Percentiles rank a stretch among this genome's conserved stretches.
Evolutionary conservation across 1,140 invertebrate species (phyloP).

Genomic region (Homarus americanus): DNA sequence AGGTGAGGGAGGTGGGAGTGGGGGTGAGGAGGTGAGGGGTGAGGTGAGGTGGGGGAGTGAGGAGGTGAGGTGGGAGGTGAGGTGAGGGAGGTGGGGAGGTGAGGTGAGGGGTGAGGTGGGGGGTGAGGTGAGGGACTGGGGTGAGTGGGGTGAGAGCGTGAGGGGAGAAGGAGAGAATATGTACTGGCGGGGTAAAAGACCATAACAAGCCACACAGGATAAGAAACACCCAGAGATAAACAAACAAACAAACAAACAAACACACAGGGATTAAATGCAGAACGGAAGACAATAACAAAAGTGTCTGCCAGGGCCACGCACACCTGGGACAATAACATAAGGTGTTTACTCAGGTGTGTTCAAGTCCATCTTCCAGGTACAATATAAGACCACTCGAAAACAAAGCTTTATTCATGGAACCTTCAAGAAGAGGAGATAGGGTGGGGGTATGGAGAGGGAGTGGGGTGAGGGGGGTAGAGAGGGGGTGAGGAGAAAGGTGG

Average conservation of each 20-base stretch:
- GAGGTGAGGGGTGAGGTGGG: not conserved
- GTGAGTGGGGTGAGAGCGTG: not conserved
- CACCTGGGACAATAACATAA: not conserved
- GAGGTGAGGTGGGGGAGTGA: not conserved
- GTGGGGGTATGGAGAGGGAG: not conserved
- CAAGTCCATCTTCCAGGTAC: no score
- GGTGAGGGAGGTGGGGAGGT: no score
- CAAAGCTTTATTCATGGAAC: no score
- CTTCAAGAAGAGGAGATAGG: not conserved
- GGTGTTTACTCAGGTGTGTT: no score
- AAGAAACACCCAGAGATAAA: no score
- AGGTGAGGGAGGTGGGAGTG: not conserved
- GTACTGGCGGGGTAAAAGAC: not conserved
- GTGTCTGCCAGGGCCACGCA: not conserved
- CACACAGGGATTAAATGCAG: no score
- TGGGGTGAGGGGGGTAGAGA: not conserved
- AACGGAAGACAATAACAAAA: no score
- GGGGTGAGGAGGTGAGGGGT: not conserved
- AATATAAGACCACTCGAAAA: no score
- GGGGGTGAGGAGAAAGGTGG: not conserved
- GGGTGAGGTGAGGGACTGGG: not conserved
- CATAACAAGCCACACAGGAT: not conserved
- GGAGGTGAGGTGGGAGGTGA: not conserved
- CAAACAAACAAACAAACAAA: no score
- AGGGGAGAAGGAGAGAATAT: not conserved